Percentiles rank a stretch among this genome's conserved stretches.
Conservation (phyloP, 2,113 vertebrate species). For the Odontesthes bonariensis region DNA sequence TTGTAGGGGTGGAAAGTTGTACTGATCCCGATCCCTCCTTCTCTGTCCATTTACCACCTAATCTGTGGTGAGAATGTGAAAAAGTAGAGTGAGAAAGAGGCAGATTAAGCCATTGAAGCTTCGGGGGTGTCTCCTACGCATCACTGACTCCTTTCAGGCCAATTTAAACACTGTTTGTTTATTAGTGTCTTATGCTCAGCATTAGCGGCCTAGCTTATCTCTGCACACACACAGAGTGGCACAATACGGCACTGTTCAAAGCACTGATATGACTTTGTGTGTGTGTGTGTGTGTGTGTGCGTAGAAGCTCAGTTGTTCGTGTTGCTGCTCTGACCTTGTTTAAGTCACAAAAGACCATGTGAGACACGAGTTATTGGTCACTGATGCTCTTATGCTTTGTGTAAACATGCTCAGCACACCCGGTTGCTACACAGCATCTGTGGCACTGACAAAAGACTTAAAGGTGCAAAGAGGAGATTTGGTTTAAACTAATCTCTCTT, state of each 20-base stretch:
- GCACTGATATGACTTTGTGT: slow-evolving; percentile 59
- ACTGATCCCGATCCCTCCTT: slow-evolving; percentile 54
- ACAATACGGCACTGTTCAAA: slow-evolving; percentile 78
- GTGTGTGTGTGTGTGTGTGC: slow-evolving; percentile 32
- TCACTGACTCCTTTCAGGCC: slow-evolving; percentile 82
- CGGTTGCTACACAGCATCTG: slow-evolving; percentile 63
- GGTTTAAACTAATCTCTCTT: slow-evolving; percentile 79
- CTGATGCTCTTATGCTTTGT: slow-evolving; percentile 79
- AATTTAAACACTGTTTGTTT: slow-evolving; percentile 89
- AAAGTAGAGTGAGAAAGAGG: slow-evolving; percentile 72
- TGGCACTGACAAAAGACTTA: slow-evolving; percentile 79
- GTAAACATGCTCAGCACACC: slow-evolving; percentile 82
- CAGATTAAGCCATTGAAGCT: slow-evolving; percentile 85
- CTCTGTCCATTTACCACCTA: slow-evolving; percentile 76
- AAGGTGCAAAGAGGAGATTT: slow-evolving; percentile 80
- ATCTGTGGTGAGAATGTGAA: slow-evolving; percentile 83
- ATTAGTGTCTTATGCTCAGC: slow-evolving; percentile 83
- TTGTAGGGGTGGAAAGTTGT: slow-evolving; percentile 42
- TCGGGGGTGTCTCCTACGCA: slow-evolving; percentile 76
- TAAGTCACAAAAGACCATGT: slow-evolving; percentile 79
- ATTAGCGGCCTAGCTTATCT: slow-evolving; percentile 84
- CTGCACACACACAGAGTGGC: slow-evolving; percentile 75
- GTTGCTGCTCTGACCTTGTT: slow-evolving; percentile 79
- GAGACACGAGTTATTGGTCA: slow-evolving; percentile 82
- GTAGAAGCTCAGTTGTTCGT: slow-evolving; percentile 69